Evolutionary conservation across 1,140 invertebrate species (phyloP).

Genomic region (Aphelinus atriplicis): DNA sequence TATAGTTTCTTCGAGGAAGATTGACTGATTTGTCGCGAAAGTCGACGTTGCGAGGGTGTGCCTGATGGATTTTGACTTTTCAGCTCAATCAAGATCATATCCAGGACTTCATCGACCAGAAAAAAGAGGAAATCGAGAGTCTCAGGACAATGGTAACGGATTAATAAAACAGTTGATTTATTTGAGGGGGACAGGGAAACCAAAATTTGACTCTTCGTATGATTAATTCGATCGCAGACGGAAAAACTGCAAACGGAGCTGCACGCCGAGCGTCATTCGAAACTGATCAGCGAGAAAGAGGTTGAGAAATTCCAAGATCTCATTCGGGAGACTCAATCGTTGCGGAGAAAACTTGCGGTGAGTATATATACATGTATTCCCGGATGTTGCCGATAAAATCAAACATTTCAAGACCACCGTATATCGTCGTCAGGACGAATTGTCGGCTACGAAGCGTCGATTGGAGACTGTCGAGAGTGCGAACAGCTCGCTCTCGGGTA

Average conservation of each 20-base stretch:
- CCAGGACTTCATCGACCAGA: not conserved
- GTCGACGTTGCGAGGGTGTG: too few species aligned
- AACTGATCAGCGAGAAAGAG: not conserved
- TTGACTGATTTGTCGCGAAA: not conserved
- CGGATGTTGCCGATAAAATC: too few species aligned
- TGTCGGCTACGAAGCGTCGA: not conserved
- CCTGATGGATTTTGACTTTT: not conserved
- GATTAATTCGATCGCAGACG: not conserved
- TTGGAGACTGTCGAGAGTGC: not conserved
- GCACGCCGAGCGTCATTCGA: not conserved
- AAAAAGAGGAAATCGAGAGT: not conserved
- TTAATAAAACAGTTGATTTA: too few species aligned
- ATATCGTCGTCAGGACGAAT: constrained; percentile 3
- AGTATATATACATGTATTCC: not conserved
- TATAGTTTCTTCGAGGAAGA: not conserved
- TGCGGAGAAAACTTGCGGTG: not conserved
- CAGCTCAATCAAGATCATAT: not conserved
- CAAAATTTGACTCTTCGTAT: too few species aligned
- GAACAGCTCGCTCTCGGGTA: not conserved
- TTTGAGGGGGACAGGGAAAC: too few species aligned
- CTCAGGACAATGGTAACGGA: constrained; percentile 3
- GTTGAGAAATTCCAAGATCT: not conserved
- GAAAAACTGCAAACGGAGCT: not conserved
- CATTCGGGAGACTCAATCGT: not conserved
- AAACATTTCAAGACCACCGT: too few species aligned